Base-by-base conservation (phyloP, 2,113 vertebrate genomes). In the Pluvianellus socialis region DNA sequence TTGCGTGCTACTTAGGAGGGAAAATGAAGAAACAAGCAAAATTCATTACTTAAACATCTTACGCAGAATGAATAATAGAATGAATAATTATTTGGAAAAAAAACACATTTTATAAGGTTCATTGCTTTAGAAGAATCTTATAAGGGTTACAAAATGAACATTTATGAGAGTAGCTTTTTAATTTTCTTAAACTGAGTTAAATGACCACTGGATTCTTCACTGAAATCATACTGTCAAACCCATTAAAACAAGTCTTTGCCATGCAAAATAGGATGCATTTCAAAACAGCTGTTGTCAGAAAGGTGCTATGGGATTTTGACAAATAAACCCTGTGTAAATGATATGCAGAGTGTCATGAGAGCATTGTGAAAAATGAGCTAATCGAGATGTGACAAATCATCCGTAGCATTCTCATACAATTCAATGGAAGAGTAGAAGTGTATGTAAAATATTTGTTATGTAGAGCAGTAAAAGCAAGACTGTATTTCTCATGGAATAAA, bases 321-420 rank as follows among this genome's bases (percentile, higher is more conserved):
- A 94, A 94, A 93, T 92, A 95, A 93, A 85, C 35, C 49, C 70
- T 35, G 26, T 79, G 52, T 93, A 90, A 86, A 86, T 90, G 40
- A 71, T 84, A 53, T 32, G 71, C 40, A 73, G 38, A 72, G 38
- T 92, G 73, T 77, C 88, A 87, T 50, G 67, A 96, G 89, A 95
- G 70, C 76, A 76, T 84, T 91, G 62, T 96, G 96, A 96, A 96
- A 94, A 92, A 91, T 94, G 76, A 96, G 68, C 73, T 94, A 85
- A 90, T 88, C 0, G 1, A 79, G 79, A 88, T 91, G 35, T 89
- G 86, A 68, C 70, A 96, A 75, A 66, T 61, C 59, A 65, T 89
- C 63, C 21, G 4, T 74, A 83, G 47, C 77, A 80, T 70, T 91
- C 50, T 95, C 13, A 3, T 83, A 33, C 19, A 76, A 62, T 73